A percentile compares a stretch with the other conserved stretches of the same genome.
phyloP scores from a whole-genome alignment of 2,797 vertebrate genomes.

The Microchirus variegatus region DNA sequence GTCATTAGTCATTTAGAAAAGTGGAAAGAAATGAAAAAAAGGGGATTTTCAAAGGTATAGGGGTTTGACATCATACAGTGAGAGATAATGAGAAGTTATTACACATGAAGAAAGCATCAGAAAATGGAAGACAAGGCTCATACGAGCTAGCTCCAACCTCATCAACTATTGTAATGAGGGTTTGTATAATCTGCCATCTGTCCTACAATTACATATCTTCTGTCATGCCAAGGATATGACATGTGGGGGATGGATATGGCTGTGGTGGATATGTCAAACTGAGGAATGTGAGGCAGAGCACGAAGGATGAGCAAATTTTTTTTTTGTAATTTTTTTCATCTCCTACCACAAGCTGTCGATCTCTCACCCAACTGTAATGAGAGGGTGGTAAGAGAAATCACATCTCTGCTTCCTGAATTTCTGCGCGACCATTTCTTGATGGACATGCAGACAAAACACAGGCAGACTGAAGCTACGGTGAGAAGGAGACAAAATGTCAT shows the following conservation, averaged over 20 bases:
- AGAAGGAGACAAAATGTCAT: constrained; percentile 30
- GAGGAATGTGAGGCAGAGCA: constrained; percentile 1
- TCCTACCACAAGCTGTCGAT: constrained; percentile 28
- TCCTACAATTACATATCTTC: constrained; percentile 57
- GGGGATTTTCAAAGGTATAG: constrained; percentile 23
- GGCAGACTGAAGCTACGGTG: neutral
- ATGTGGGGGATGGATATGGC: constrained; percentile 33
- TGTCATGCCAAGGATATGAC: constrained; percentile 46
- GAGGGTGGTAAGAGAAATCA: constrained; percentile 7
- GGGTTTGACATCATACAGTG: constrained; percentile 24
- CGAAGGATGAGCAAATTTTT: neutral
- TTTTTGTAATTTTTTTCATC: neutral
- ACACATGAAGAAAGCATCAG: constrained; percentile 25
- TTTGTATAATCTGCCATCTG: constrained; percentile 74
- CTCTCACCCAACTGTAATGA: constrained; percentile 5
- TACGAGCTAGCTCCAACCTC: constrained; percentile 59
- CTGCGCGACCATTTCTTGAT: constrained; percentile 6
- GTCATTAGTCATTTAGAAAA: constrained; percentile 17
- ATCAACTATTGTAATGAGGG: constrained; percentile 63
- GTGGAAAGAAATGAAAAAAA: constrained; percentile 16
- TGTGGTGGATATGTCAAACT: constrained; percentile 7
- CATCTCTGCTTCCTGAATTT: constrained; percentile 3
- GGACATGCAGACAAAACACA: constrained; percentile 4
- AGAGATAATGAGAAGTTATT: constrained; percentile 54
- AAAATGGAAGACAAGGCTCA: constrained; percentile 48